Evolutionary conservation across 2,888 invertebrate species (phyloP).

Genomic region (Habroteleia sp.): DNA sequence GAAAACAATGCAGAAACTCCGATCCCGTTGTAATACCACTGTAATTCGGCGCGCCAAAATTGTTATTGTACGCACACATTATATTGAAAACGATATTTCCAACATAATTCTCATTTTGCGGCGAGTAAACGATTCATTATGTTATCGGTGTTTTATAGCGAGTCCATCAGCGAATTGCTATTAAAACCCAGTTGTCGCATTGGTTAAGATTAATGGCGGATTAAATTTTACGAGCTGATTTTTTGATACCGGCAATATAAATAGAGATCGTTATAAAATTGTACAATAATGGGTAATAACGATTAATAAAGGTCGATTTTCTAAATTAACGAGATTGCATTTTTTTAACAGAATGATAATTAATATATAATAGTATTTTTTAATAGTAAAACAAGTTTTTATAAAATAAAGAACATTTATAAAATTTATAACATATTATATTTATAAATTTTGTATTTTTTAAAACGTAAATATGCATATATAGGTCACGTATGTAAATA

Average conservation of each 20-base stretch:
- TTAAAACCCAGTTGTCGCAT: slow-evolving; percentile 27
- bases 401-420: no score
- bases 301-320: no score
- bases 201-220: slow-evolving; percentile 26
- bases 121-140: slow-evolving; percentile 48
- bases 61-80: slow-evolving; percentile 43
- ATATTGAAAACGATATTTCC: slow-evolving; percentile 44
- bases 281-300: no score
- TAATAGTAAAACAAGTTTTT: no score
- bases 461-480: no score
- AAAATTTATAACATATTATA: no score
- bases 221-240: slow-evolving; percentile 31
- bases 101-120: slow-evolving; percentile 31
- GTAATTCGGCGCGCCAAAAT: slow-evolving; percentile 42
- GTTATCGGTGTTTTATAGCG: slow-evolving; percentile 44
- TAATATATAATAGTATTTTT: no score
- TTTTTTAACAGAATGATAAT: no score
- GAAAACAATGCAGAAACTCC: slow-evolving; percentile 34
- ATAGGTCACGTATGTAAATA: no score
- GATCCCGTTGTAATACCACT: slow-evolving; percentile 37
- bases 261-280: not conserved
- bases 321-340: no score
- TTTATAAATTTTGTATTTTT: no score
- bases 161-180: slow-evolving; percentile 29
- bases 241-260: not conserved